These are phyloP conservation scores for Papilio polyxenes DNA, from an alignment of 1,140 invertebrate genomes.

Conservation along the genomic window DNA sequence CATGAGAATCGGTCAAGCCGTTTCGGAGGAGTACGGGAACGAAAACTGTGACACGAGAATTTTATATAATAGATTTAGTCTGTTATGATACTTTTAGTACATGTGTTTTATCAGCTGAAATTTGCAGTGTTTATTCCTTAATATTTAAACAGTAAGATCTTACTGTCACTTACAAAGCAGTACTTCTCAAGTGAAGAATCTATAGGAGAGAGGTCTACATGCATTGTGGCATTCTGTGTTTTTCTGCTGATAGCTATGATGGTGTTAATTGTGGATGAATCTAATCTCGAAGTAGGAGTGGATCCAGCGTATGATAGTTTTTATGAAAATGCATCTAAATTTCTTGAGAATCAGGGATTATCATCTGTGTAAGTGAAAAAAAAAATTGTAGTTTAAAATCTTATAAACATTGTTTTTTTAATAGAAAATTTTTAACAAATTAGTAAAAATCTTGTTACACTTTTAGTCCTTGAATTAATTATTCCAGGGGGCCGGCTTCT, in stretches of 20 bases:
- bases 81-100: background rate
- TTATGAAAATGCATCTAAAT: slow-evolving; percentile 91
- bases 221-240: slow-evolving; percentile 93
- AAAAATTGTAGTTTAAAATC: background rate
- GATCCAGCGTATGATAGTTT: slow-evolving; percentile 95
- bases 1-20: too few relatives aligned
- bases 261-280: slow-evolving; percentile 94
- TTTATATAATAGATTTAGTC: too few relatives aligned
- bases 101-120: background rate
- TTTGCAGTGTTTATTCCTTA: slow-evolving; percentile 58
- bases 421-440: too few relatives aligned
- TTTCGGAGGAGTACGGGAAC: too few relatives aligned
- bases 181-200: slow-evolving; percentile 96
- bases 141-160: slow-evolving; percentile 86
- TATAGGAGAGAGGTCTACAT: slow-evolving; percentile 96
- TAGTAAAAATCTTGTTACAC: too few relatives aligned
- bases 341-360: slow-evolving; percentile 92
- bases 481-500: slow-evolving; percentile 91
- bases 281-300: slow-evolving; percentile 93
- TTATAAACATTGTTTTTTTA: too few relatives aligned
- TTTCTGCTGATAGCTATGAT: slow-evolving; percentile 96
- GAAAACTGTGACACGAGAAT: too few relatives aligned
- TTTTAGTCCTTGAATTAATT: slow-evolving; percentile 31
- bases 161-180: slow-evolving; percentile 91
- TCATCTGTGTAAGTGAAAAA: slow-evolving; percentile 86